Percentiles rank a stretch among this genome's conserved stretches.
Evolutionary conservation across 2,113 vertebrate species (phyloP).

Genomic region (Anthoscopus minutus): DNA sequence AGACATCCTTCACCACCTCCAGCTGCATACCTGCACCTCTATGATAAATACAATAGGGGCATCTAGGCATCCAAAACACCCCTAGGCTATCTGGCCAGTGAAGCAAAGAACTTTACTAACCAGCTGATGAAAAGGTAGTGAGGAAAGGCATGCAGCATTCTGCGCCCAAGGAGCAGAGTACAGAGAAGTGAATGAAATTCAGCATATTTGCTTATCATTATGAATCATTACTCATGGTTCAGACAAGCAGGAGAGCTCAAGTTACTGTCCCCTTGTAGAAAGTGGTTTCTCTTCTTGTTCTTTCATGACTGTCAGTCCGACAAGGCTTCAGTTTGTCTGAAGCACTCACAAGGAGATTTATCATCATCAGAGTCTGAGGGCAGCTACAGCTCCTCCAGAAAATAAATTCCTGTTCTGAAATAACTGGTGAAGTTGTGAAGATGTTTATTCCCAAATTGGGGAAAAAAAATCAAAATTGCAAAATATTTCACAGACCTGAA

Average conservation of each 20-base stretch:
- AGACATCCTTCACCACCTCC: not conserved
- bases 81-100: not conserved
- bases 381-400: not conserved
- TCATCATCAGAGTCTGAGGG: not conserved
- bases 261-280: not conserved
- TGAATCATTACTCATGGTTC: not conserved
- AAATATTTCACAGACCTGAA: not conserved
- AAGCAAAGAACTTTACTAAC: not conserved
- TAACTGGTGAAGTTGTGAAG: not conserved
- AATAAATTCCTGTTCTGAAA: constrained; percentile 17
- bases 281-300: not conserved
- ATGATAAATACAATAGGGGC: not conserved
- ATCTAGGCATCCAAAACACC: not conserved
- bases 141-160: not conserved
- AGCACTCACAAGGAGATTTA: not conserved
- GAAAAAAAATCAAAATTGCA: not conserved
- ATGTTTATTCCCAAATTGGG: not conserved
- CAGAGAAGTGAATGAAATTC: not conserved
- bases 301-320: not conserved
- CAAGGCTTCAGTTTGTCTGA: not conserved
- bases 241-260: not conserved
- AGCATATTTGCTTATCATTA: not conserved
- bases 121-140: not conserved
- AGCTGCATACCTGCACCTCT: not conserved
- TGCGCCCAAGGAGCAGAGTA: not conserved